Conservation (phyloP, 2,113 vertebrate genomes). For the Colistium nudipinnis region DNA sequence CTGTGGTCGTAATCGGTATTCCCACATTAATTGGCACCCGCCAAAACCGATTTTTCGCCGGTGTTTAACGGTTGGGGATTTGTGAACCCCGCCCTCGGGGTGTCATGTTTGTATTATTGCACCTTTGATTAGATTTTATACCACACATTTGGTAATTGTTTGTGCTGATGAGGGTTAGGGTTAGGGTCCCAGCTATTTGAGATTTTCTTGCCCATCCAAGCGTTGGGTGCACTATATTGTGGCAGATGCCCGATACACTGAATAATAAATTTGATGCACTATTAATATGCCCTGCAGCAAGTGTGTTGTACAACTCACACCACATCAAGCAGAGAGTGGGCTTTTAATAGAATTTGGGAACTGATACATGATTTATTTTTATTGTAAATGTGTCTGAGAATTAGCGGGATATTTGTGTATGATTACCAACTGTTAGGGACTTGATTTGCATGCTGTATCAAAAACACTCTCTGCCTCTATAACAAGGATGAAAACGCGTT, state of each 20-base stretch:
- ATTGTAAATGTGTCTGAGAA: neutral
- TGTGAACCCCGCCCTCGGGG: neutral
- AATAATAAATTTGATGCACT: slow-evolving; percentile 24
- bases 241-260: slow-evolving; percentile 10
- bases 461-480: neutral
- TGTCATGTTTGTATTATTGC: neutral
- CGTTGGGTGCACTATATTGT: slow-evolving; percentile 5
- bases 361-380: neutral
- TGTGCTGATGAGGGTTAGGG: slow-evolving; percentile 22
- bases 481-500: neutral
- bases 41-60: neutral
- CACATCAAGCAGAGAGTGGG: neutral
- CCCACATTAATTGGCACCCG: neutral
- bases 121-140: slow-evolving; percentile 7
- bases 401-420: neutral
- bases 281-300: slow-evolving; percentile 15
- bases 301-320: neutral
- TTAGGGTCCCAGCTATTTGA: neutral
- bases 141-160: slow-evolving; percentile 4
- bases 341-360: neutral
- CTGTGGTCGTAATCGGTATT: slow-evolving; percentile 16
- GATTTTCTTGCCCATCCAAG: neutral
- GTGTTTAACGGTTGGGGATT: neutral
- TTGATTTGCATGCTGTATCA: neutral
- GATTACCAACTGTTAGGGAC: too few species aligned